Base-by-base conservation (phyloP, 37 sponge, comb jelly and placozoan species). In the Halichondria panicea region DNA sequence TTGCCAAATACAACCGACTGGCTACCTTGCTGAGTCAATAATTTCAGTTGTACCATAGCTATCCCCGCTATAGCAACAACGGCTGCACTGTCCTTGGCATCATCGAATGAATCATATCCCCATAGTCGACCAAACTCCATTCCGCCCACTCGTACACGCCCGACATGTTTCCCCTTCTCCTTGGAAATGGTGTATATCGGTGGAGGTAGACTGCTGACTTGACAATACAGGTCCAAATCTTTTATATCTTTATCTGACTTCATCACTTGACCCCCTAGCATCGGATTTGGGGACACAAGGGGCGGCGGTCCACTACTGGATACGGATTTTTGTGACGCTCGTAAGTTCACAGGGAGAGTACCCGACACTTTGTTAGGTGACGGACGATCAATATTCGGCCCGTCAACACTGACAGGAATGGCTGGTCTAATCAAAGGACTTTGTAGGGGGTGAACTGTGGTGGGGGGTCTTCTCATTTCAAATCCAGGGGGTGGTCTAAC, bases 121-220 rank as follows among this genome's bases (percentile, higher is more conserved):
- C 60, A 21, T 11, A 0, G 0, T 12, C 38, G 25, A 12, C 43
- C 6, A 55, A 46, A 55, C 48, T 42, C 60, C 21, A 55, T 15
- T 31, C 35, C 67, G 24, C 38, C 61, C 12, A 73, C 33, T 33
- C n/a, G 40, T 3, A 82, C 74, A 11, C 8, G 55, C 3, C 67
- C 74, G 31, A 24, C 56, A 36, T 40, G 74, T 35, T 63, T 55
- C 0, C 55, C 41, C 3, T 24, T 52, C n/a, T 59, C 28, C 65
- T 87, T 71, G 7, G 0, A 11, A 5, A 74, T 66, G 31, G 48
- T 37, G 64, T 75, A 87, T 15, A 45, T 19, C 38, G 87, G 87
- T 30, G 69, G 44, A 25, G 81, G 38, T 19, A 75, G 38, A 15
- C 63, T 35, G 1, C 42, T 18, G 18, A 30, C 18, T 2, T 43